Conservation (phyloP, 1,140 invertebrate genomes). For the Plectrocnemia conspersa region DNA sequence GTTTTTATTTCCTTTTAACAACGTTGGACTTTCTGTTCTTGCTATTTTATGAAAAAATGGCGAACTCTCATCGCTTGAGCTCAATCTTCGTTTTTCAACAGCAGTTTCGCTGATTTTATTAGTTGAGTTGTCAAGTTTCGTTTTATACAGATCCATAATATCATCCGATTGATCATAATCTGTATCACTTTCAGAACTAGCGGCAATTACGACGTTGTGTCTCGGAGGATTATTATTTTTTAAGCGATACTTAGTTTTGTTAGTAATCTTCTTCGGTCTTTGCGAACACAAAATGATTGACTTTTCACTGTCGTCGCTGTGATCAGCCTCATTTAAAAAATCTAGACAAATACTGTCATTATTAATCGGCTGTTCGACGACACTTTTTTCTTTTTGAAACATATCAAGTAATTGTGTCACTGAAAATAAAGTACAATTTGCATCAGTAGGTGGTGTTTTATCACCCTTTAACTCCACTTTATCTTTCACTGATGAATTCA, state of each 20-base stretch:
- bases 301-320: conserved; percentile 24
- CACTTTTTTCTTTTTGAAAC: neutral
- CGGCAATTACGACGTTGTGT: conserved; percentile 24
- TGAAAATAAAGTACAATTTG: neutral
- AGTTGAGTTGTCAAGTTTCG: too few relatives aligned
- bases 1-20: neutral
- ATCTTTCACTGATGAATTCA: too few relatives aligned
- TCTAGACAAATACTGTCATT: too few relatives aligned
- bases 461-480: too few relatives aligned
- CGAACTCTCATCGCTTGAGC: conserved; percentile 37
- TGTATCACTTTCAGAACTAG: conserved; percentile 26
- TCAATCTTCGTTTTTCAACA: conserved; percentile 44
- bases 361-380: neutral
- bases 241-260: conserved; percentile 13
- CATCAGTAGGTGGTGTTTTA: too few relatives aligned
- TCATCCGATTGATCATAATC: conserved; percentile 16
- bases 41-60: conserved; percentile 44
- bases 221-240: conserved; percentile 1
- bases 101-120: too few relatives aligned
- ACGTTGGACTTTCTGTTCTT: conserved; percentile 37
- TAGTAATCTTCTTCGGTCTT: neutral
- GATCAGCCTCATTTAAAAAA: too few relatives aligned
- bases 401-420: neutral
- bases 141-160: too few relatives aligned
- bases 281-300: conserved; percentile 30